A percentile compares a stretch with the other conserved stretches of the same genome.
These are phyloP conservation scores for Hephaestus fuliginosus DNA, from an alignment of 2,797 vertebrate species.

Conservation along the genomic window DNA sequence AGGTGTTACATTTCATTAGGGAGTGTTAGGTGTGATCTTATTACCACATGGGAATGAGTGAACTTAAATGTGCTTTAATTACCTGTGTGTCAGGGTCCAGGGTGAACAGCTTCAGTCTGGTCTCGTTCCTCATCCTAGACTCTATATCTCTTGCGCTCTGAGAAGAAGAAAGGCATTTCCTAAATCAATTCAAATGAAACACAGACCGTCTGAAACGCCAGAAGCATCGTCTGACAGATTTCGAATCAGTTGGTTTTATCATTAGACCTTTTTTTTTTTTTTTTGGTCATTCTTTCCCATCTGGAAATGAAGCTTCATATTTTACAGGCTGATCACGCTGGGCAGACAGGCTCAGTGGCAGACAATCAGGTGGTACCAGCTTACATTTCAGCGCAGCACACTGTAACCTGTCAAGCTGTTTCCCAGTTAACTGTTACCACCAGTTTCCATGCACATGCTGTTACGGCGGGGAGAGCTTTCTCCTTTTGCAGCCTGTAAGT, in stretches of 20 bases:
- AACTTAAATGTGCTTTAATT: conserved; percentile 22
- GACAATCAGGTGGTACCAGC: conserved; percentile 59
- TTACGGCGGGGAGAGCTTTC: conserved; percentile 28
- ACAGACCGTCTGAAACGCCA: conserved; percentile 28
- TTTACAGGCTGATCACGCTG: conserved; percentile 50
- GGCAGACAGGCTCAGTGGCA: conserved; percentile 29
- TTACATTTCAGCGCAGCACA: conserved; percentile 39
- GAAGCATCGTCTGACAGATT: conserved; percentile 20
- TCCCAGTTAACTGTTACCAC: conserved; percentile 50
- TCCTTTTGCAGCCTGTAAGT: conserved; percentile 8
- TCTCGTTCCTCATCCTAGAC: conserved; percentile 94
- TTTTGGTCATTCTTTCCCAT: conserved; percentile 31
- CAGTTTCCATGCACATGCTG: conserved; percentile 58
- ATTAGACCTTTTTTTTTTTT: conserved; percentile 44
- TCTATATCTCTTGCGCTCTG: conserved; percentile 96
- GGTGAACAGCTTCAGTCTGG: conserved; percentile 94
- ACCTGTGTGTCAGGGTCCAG: conserved; percentile 99
- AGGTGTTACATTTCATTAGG: conserved; percentile 15
- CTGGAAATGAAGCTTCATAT: conserved; percentile 58
- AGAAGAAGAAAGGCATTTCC: conserved; percentile 53
- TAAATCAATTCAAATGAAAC: conserved; percentile 21
- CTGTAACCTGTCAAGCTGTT: conserved; percentile 54
- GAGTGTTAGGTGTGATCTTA: not conserved
- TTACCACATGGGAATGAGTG: not conserved
- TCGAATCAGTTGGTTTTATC: conserved; percentile 52